Percentiles rank a stretch among this genome's conserved stretches.
Conservation (phyloP, 2,797 vertebrate genomes). For the Capromys pilorides region DNA sequence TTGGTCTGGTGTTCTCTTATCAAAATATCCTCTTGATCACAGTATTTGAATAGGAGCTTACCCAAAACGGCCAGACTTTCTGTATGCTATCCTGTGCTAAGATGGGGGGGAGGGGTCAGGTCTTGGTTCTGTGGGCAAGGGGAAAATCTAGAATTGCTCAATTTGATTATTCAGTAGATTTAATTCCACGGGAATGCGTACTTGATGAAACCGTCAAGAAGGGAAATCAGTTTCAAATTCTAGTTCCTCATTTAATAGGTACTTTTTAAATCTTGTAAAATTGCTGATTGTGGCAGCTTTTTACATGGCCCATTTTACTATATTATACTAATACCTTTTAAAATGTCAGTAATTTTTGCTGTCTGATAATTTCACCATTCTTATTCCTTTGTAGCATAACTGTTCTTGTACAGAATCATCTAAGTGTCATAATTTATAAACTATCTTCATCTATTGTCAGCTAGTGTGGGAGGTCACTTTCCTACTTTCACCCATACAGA, state of each 20-base stretch:
- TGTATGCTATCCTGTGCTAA: conserved; percentile 25
- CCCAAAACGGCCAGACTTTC: conserved; percentile 52
- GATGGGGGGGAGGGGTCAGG: not conserved
- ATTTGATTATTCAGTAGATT: conserved; percentile 43
- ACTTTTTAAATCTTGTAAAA: conserved; percentile 65
- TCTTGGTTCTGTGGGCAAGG: conserved; percentile 43
- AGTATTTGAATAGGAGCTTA: conserved; percentile 52
- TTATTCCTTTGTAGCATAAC: conserved; percentile 45
- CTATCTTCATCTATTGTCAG: conserved; percentile 47
- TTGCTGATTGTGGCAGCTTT: conserved; percentile 30
- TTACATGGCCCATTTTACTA: conserved; percentile 44
- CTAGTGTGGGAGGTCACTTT: conserved; percentile 55
- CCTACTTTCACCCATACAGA: conserved; percentile 32
- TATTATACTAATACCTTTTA: not conserved
- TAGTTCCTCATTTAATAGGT: conserved; percentile 13
- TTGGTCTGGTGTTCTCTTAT: conserved; percentile 64
- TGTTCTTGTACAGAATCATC: conserved; percentile 44
- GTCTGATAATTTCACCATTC: conserved; percentile 36
- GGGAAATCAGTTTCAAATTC: conserved; percentile 59
- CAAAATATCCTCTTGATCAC: conserved; percentile 52
- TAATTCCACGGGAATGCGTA: conserved; percentile 69
- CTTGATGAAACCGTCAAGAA: conserved; percentile 68
- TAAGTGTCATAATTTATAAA: conserved; percentile 59
- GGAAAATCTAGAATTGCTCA: conserved; percentile 40
- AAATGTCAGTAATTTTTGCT: not conserved